A percentile compares a stretch with the other conserved stretches of the same genome.
phyloP scores from a whole-genome alignment of 2,797 vertebrate species.

The Sebastes aleutianus region DNA sequence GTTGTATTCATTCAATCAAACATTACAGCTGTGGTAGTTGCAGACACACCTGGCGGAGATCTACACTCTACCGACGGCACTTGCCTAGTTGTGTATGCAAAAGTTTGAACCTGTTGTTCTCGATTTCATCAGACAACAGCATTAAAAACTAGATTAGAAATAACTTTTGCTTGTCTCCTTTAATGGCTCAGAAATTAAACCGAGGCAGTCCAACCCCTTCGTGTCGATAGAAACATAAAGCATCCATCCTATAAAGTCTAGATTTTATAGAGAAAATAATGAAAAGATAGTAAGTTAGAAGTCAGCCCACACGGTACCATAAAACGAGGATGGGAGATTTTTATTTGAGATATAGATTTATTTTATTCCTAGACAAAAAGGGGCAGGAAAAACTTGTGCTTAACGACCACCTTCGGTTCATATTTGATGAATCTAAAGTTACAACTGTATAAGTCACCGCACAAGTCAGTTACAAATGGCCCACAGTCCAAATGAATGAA shows the following conservation, averaged over 20 bases:
- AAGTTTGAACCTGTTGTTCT: background rate
- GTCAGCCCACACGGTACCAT: background rate
- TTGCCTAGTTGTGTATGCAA: background rate
- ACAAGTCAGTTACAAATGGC: background rate
- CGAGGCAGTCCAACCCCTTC: background rate
- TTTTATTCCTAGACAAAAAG: background rate
- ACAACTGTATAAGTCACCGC: background rate
- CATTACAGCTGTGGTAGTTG: too few relatives aligned
- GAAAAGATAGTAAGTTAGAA: slow-evolving; percentile 4
- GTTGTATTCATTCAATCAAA: too few relatives aligned
- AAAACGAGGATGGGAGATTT: slow-evolving; percentile 13
- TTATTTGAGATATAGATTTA: slow-evolving; percentile 18
- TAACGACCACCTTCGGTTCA: background rate
- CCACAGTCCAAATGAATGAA: slow-evolving; percentile 8
- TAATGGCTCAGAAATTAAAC: slow-evolving; percentile 19
- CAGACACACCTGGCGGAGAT: too few relatives aligned
- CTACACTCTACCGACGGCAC: background rate
- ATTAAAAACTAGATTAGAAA: slow-evolving; percentile 10
- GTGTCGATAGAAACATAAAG: slow-evolving; percentile 11
- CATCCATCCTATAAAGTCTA: background rate
- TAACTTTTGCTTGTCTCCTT: slow-evolving; percentile 9
- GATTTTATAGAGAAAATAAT: slow-evolving; percentile 29
- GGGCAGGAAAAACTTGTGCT: background rate
- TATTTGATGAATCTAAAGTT: slow-evolving; percentile 1
- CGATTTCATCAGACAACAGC: background rate